These are phyloP conservation scores for Rallus limicola DNA, from an alignment of 2,113 vertebrate species.

Conservation along the genomic window DNA sequence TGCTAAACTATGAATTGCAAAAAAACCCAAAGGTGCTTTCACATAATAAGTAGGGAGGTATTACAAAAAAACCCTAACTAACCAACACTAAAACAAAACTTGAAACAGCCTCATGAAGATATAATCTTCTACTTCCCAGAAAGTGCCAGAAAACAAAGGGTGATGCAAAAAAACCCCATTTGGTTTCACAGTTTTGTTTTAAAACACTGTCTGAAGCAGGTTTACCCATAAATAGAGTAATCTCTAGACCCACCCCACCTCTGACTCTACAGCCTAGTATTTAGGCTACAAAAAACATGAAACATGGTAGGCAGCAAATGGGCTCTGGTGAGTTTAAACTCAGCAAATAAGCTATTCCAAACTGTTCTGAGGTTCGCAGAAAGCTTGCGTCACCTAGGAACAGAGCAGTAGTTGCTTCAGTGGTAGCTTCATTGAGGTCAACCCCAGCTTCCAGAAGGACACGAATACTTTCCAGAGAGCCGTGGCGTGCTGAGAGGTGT, in stretches of 20 bases:
- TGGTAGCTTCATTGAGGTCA: conserved; percentile 81
- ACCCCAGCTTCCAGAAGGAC: conserved; percentile 82
- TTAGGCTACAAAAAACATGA: background rate
- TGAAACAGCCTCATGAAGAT: background rate
- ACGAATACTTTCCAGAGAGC: conserved; percentile 74
- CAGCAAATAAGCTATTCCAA: background rate
- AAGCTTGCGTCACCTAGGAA: conserved; percentile 82
- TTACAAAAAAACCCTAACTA: background rate
- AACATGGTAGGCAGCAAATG: background rate
- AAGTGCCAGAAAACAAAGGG: background rate
- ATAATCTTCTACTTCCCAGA: background rate
- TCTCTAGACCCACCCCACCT: background rate
- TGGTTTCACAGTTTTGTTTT: background rate
- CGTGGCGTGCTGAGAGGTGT: conserved; percentile 84
- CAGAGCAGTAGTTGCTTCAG: conserved; percentile 85
- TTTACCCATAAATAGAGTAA: background rate
- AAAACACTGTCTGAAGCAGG: background rate
- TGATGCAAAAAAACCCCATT: background rate
- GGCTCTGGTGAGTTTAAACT: background rate
- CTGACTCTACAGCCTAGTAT: background rate
- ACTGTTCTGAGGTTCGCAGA: background rate
- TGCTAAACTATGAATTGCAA: background rate
- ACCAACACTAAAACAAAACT: too few relatives aligned
- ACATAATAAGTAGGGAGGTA: background rate
- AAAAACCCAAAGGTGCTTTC: background rate